Evolutionary conservation across 2,113 vertebrate genomes (phyloP), one percentile per base, ranked within the genome.

Genomic region (Lucifuga dentata): DNA sequence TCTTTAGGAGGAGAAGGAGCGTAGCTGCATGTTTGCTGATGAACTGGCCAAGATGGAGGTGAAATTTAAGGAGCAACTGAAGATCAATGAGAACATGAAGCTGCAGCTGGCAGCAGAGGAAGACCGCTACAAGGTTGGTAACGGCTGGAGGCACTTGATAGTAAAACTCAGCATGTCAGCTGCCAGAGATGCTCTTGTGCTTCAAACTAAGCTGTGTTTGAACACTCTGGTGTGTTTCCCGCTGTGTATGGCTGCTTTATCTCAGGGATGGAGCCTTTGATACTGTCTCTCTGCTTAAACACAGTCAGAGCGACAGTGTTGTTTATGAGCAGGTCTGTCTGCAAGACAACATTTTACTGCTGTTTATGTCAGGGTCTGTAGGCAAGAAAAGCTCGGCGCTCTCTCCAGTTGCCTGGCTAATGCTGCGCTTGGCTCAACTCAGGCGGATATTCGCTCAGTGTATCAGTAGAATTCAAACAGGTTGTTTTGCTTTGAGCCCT

Each of bases 1-100:
- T 81, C 15, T 89, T 72, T 75, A 98, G 97, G 97, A 98, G 43
- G 97, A 98, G 90, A 97, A 96, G 88, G 93, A 94, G 56, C 95
- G 94, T 44, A 97, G 94, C 87, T 93, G 78, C 83, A 91, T 94
- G 90, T 95, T 96, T 76, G 95, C 95, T 50, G 96, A 98, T 77
- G 96, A 98, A 84, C 91, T 98, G 74, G 93, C 95, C 50, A 96
- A 96, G 89, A 90, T 96, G 93, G 95, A 97, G 83, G 84, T 95
- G 89, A 98, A 97, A 81, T 95, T 95, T 92, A 98, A 97, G 80
- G 96, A 98, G 80, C 97, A 98, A 81, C 73, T 96, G 74, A 96
- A 98, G 92, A 92, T 92, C 81, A 96, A 94, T 11, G 95, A 95
- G 33, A 68, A 81, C 71, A 79, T 98, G 68, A 97, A 95, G 87